Conservation (phyloP, 1,140 invertebrate genomes). For the Phenacoccus solenopsis region DNA sequence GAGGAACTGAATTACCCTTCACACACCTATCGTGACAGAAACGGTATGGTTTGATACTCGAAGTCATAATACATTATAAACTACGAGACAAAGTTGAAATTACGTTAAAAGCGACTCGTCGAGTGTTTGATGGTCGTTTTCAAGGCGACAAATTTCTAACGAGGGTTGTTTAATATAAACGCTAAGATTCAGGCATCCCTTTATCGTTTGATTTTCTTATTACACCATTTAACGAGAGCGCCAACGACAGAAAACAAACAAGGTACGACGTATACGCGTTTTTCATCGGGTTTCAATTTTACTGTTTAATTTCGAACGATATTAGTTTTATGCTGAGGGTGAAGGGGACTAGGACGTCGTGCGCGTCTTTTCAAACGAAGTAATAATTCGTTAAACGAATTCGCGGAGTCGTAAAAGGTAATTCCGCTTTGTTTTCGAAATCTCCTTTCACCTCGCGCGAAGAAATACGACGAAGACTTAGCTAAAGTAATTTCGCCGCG, state of each 20-base stretch:
- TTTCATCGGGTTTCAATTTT: neutral
- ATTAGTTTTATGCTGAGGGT: neutral
- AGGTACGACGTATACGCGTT: neutral
- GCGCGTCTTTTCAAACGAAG: neutral
- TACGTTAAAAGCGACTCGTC: too few species aligned
- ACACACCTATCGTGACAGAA: too few species aligned
- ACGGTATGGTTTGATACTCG: too few species aligned
- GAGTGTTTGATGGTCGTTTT: too few species aligned
- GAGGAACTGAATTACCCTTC: too few species aligned
- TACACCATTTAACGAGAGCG: neutral
- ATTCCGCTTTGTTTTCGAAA: neutral
- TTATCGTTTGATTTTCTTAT: neutral
- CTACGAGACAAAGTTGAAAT: too few species aligned
- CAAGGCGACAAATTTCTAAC: neutral
- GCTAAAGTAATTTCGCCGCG: too few species aligned
- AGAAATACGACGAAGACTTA: too few species aligned
- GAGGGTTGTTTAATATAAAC: neutral
- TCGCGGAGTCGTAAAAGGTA: neutral
- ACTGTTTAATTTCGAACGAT: neutral
- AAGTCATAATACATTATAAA: too few species aligned
- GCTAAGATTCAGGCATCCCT: too few species aligned
- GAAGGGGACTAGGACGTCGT: neutral
- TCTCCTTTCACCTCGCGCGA: neutral
- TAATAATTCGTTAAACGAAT: neutral
- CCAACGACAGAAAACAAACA: neutral